Evolutionary conservation across 2,113 vertebrate genomes (phyloP).

Genomic region (Dinomys branickii): DNA sequence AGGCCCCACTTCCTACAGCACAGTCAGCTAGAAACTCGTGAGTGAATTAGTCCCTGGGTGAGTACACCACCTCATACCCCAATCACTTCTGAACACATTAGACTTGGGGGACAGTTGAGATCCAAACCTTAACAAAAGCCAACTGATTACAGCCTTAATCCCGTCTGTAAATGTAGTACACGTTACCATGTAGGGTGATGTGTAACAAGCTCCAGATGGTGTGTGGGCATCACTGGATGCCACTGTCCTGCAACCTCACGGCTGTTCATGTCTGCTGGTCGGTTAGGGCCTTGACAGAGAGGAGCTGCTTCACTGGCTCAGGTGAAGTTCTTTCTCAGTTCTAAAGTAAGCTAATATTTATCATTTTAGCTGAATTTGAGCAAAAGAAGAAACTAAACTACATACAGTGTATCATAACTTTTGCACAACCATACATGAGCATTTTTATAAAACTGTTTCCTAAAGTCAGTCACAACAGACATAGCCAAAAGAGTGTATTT

Average conservation of each 20-base stretch:
- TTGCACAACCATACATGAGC: not conserved
- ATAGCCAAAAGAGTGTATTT: not conserved
- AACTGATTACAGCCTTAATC: not conserved
- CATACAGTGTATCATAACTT: not conserved
- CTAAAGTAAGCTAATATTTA: conserved; percentile 27
- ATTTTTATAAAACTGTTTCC: not conserved
- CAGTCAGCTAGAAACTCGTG: not conserved
- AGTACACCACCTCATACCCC: not conserved
- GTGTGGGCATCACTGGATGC: not conserved
- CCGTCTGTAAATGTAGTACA: not conserved
- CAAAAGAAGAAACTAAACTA: not conserved
- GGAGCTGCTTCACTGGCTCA: not conserved
- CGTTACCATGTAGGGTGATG: not conserved
- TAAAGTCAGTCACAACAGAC: not conserved
- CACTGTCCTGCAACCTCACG: not conserved
- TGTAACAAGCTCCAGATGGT: not conserved
- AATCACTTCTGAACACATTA: not conserved
- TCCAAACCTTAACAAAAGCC: not conserved
- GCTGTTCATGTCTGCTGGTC: not conserved
- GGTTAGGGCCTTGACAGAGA: not conserved
- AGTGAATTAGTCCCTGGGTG: not conserved
- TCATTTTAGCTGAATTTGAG: conserved; percentile 39
- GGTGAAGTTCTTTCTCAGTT: not conserved
- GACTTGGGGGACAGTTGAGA: not conserved
- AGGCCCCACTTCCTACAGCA: not conserved